Evolutionary conservation across 2,113 vertebrate genomes (phyloP).

Genomic region (Alethe castanea): DNA sequence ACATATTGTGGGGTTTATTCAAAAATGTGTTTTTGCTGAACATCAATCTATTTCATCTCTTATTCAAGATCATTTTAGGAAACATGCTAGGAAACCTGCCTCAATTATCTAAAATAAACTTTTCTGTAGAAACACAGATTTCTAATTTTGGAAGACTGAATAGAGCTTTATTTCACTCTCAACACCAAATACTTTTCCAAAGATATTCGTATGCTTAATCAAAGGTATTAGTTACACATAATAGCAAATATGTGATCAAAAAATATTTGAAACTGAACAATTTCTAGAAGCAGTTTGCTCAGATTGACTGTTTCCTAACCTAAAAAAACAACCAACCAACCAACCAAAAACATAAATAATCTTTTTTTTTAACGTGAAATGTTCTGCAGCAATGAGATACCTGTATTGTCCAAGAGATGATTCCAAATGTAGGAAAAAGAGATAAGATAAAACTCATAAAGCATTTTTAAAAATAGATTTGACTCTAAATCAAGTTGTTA

Average conservation of each 20-base stretch:
- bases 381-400: neutral
- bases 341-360: no score
- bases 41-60: neutral
- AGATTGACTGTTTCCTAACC: neutral
- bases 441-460: neutral
- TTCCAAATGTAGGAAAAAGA: neutral
- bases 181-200: neutral
- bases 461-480: neutral
- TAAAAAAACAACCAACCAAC: neutral
- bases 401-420: neutral
- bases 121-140: neutral
- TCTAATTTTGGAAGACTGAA: neutral
- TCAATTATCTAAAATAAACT: neutral
- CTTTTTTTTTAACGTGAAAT: neutral
- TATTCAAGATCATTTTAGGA: neutral
- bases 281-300: neutral
- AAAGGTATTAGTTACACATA: neutral
- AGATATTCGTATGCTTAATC: neutral
- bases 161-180: neutral
- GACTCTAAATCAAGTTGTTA: neutral
- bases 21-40: neutral
- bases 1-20: rapidly evolving
- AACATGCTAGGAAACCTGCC: neutral
- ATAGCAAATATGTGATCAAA: neutral
- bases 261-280: neutral